Conservation (phyloP, 2,888 invertebrate species). For the Eristalis tenax region DNA sequence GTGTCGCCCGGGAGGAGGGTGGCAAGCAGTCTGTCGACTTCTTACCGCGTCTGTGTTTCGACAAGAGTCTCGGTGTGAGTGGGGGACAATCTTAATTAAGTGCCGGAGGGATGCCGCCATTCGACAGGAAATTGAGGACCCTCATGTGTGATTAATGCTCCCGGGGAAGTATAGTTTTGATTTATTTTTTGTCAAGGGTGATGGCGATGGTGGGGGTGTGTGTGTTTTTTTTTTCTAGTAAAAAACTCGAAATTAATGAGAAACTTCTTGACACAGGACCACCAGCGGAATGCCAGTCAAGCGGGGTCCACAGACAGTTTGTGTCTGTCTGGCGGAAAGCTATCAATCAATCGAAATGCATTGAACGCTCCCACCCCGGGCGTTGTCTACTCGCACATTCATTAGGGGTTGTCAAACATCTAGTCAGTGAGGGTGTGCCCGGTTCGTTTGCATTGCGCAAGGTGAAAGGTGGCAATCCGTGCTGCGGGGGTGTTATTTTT, state of each 20-base stretch:
- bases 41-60: background rate
- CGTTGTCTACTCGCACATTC: slow-evolving; percentile 20
- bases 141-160: slow-evolving; percentile 40
- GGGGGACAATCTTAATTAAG: slow-evolving; percentile 23
- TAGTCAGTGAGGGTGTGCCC: slow-evolving; percentile 39
- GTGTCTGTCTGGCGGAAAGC: background rate
- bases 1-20: background rate
- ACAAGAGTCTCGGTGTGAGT: background rate
- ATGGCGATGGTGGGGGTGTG: background rate
- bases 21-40: background rate
- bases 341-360: slow-evolving; percentile 62
- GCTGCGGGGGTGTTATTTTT: background rate
- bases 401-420: slow-evolving; percentile 61
- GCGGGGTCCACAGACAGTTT: background rate
- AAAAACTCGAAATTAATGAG: slow-evolving; percentile 48
- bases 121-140: slow-evolving; percentile 12
- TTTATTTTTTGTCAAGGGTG: slow-evolving; percentile 4
- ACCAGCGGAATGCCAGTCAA: slow-evolving; percentile 50
- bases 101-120: background rate
- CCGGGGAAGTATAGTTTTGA: slow-evolving; percentile 21
- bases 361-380: slow-evolving; percentile 31
- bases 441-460: slow-evolving; percentile 57
- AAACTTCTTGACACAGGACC: slow-evolving; percentile 43
- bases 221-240: slow-evolving; percentile 7
- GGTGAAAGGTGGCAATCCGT: slow-evolving; percentile 62